These are phyloP conservation scores for Plotosus lineatus DNA, from an alignment of 2,113 vertebrate genomes.

Conservation along the genomic window DNA sequence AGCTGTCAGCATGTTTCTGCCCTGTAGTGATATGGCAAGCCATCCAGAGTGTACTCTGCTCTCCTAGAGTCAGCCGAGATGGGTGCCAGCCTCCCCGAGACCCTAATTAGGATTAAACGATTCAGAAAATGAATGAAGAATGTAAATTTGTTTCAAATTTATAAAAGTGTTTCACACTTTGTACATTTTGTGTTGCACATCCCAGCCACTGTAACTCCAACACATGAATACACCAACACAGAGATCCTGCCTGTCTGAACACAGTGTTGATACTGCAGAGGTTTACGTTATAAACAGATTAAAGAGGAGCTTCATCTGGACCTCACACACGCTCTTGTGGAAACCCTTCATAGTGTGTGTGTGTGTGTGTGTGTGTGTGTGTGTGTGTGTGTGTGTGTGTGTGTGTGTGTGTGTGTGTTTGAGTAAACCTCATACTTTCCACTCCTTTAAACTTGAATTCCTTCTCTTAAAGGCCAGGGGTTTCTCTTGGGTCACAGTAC, in stretches of 20 bases:
- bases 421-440: background rate
- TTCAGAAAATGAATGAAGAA: too few species aligned
- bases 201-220: too few species aligned
- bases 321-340: constrained; percentile 1
- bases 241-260: background rate
- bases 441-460: background rate
- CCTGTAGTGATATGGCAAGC: too few species aligned
- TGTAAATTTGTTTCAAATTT: too few species aligned
- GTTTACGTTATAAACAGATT: background rate
- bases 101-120: too few species aligned
- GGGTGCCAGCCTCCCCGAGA: too few species aligned
- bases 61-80: too few species aligned
- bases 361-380: background rate
- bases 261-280: background rate
- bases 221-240: background rate
- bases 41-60: too few species aligned
- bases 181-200: too few species aligned
- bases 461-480: background rate
- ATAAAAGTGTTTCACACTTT: too few species aligned
- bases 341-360: background rate
- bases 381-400: background rate
- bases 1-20: too few species aligned
- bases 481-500: background rate
- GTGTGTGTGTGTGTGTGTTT: background rate
- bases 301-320: background rate